Conservation (phyloP, 2,888 invertebrate species). For the Drosophila greeni region DNA sequence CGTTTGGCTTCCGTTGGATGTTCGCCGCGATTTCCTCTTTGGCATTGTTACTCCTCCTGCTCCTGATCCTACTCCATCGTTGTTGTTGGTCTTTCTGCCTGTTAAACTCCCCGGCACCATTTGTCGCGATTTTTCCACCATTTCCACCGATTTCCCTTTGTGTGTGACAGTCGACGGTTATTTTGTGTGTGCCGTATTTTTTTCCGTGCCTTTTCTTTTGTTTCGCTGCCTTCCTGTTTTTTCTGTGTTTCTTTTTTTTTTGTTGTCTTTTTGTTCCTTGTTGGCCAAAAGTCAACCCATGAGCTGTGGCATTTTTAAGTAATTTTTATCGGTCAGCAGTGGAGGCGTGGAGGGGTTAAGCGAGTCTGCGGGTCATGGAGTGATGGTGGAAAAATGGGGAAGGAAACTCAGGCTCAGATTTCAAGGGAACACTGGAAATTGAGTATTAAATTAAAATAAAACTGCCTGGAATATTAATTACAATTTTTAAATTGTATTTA, state of each 20-base stretch:
- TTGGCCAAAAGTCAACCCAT: conserved; percentile 78
- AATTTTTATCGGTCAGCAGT: conserved; percentile 73
- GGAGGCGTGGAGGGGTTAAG: conserved; percentile 16
- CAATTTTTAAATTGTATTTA: background rate
- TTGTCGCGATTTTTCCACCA: conserved; percentile 29
- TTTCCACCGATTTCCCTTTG: conserved; percentile 28
- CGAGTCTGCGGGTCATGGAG: conserved; percentile 1
- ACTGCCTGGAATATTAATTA: background rate
- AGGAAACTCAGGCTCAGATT: background rate
- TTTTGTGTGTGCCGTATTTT: conserved; percentile 36
- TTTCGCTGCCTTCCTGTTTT: conserved; percentile 16
- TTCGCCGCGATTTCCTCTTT: conserved; percentile 72
- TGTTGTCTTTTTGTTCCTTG: conserved; percentile 43
- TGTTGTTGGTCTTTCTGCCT: conserved; percentile 16
- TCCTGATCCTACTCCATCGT: background rate
- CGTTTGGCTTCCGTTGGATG: conserved; percentile 68
- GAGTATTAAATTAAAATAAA: background rate
- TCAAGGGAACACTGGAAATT: conserved; percentile 1
- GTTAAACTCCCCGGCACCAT: conserved; percentile 8
- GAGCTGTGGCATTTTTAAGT: conserved; percentile 78
- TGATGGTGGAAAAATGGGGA: background rate
- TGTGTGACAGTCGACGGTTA: conserved; percentile 42
- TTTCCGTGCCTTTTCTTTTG: conserved; percentile 23
- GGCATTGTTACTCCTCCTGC: conserved; percentile 30
- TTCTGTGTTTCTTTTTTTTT: conserved; percentile 6